Base-by-base conservation (phyloP, 2,113 vertebrate species). In the Silurus glanis region DNA sequence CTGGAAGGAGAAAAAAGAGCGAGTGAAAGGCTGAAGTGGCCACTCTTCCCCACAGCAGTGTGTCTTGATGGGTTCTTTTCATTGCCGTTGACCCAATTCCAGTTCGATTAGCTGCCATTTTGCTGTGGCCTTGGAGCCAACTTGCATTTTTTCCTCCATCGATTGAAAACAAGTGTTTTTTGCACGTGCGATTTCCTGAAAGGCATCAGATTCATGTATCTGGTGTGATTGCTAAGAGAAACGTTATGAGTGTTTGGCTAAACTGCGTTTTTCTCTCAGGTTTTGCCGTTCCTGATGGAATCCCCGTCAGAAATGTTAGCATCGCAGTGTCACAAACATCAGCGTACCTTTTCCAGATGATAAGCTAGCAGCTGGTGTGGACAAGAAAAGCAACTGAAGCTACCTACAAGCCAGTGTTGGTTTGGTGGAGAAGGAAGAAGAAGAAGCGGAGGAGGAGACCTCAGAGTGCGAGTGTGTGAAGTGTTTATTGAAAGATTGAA, bases 221-320 rank as follows among this genome's bases (percentile, higher is more conserved):
- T 16, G 7, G 12, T 56, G n/a, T 66, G 23, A 47, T 14, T 28
- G 23, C 25, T 10, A n/a, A 83, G 25, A 45, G 61, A 84, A 74
- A 9, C 2, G 19, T 37, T 12, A 37, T 55, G 45, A 55, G 49
- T 71, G 49, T 23, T 69, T 69, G 6, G 59, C 25, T 23, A 16
- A 0, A 25, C 17, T 62, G 17, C 17, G 37, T 62, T 62, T 62
- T 2, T 74, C 37, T 53, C 10, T 64, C 93, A 95, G 93, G 91
- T 85, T 85, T 62, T 71, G 17, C 79, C 4, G 64, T 47, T 67
- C 82, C 53, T 37, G 55, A 87, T 87, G 80, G 83, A 83, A 76
- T 66, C 72, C 62, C 72, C 45, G 6, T 1, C 23, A 69, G 53
- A 49, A 53, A 79, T 62, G 59, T 53, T 71, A 82, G 62, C n/a